Evolutionary conservation across 2,888 invertebrate species (phyloP).

Genomic region (Drosophila kanekoi): DNA sequence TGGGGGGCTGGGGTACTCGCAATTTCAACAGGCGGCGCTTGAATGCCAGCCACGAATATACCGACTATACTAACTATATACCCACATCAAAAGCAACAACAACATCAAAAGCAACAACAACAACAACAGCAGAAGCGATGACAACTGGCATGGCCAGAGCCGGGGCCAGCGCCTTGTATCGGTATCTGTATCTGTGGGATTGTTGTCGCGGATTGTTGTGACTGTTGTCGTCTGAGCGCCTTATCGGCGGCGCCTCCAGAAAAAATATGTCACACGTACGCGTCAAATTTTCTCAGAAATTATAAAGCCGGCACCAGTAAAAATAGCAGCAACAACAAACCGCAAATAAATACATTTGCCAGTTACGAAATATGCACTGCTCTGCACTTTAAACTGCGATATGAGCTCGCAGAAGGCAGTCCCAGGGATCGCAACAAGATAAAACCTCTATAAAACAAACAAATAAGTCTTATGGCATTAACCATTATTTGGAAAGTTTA

Average conservation of each 20-base stretch:
- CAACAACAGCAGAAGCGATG: slow-evolving; percentile 7
- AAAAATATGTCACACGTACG: slow-evolving; percentile 77
- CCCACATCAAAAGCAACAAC: slow-evolving; percentile 29
- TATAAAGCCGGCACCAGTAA: slow-evolving; percentile 20
- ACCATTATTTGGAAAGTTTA: no score
- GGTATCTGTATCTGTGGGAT: slow-evolving; percentile 63
- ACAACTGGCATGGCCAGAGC: slow-evolving; percentile 51
- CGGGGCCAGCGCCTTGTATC: slow-evolving; percentile 36
- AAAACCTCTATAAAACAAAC: background rate
- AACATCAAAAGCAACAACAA: slow-evolving; percentile 5
- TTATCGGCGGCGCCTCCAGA: slow-evolving; percentile 79
- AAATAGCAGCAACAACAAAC: slow-evolving; percentile 30
- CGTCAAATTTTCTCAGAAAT: slow-evolving; percentile 73
- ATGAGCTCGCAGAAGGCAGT: background rate
- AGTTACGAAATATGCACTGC: slow-evolving; percentile 32
- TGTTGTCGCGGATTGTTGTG: slow-evolving; percentile 49
- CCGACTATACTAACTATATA: slow-evolving; percentile 18
- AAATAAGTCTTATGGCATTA: background rate
- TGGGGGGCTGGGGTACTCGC: slow-evolving; percentile 36
- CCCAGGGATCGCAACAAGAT: background rate
- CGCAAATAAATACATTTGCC: slow-evolving; percentile 42
- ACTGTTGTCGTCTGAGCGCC: slow-evolving; percentile 45
- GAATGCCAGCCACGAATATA: slow-evolving; percentile 46
- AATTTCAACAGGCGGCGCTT: slow-evolving; percentile 53
- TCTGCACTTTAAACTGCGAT: slow-evolving; percentile 19